A percentile compares a stretch with the other conserved stretches of the same genome.
These are phyloP conservation scores for Luperina nickerlii DNA, from an alignment of 2,888 invertebrate genomes.

Conservation along the genomic window DNA sequence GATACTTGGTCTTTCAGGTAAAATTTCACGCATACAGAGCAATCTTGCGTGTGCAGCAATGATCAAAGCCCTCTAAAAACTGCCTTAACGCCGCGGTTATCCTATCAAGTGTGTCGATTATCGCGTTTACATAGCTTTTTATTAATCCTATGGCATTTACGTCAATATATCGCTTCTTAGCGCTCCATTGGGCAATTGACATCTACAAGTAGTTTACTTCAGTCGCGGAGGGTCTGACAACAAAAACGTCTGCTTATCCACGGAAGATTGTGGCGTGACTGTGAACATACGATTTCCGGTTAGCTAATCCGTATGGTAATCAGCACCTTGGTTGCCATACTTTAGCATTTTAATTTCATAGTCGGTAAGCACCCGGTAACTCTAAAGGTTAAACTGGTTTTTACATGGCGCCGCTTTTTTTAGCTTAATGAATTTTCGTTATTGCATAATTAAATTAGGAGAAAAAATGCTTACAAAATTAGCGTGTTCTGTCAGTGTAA, in stretches of 20 bases:
- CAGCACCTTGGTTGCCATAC: conserved; percentile 56
- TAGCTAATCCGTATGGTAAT: conserved; percentile 67
- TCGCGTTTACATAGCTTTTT: conserved; percentile 43
- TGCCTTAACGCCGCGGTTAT: not conserved
- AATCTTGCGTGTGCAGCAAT: conserved; percentile 31
- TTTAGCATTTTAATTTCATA: conserved; percentile 68
- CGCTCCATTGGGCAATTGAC: conserved; percentile 53
- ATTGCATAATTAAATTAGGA: conserved; percentile 39
- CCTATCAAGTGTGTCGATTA: conserved; percentile 46
- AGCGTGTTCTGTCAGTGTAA: conserved; percentile 26
- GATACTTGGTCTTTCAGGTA: not conserved
- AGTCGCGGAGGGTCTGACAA: conserved; percentile 21
- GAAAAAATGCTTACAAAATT: conserved; percentile 40
- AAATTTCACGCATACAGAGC: conserved; percentile 34
- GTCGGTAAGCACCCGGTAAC: conserved; percentile 53
- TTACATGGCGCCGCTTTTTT: conserved; percentile 46
- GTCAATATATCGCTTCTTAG: conserved; percentile 41
- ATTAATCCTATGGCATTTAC: conserved; percentile 37
- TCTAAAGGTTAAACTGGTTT: conserved; percentile 61
- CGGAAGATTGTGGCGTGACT: conserved; percentile 56
- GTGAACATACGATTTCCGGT: conserved; percentile 56
- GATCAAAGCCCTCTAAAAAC: conserved; percentile 16
- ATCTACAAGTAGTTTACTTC: conserved; percentile 19
- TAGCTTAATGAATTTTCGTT: conserved; percentile 53
- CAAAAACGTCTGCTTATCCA: conserved; percentile 50